Evolutionary conservation across 2,888 invertebrate genomes (phyloP).

Genomic region (Axea sp.): DNA sequence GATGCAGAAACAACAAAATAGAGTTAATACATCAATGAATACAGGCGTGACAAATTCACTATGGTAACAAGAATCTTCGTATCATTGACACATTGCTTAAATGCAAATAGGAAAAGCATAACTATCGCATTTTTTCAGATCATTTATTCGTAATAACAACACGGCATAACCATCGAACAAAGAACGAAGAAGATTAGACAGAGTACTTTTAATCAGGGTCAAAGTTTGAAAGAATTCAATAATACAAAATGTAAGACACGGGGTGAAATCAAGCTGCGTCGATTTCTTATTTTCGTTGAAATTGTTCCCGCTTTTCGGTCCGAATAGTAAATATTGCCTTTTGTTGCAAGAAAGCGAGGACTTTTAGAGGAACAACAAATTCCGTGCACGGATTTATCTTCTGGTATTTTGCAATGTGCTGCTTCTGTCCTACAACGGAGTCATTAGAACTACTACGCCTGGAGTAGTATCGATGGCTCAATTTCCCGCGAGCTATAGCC

Average conservation of each 20-base stretch:
- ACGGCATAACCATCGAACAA: too few species aligned
- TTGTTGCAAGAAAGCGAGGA: constrained; percentile 39
- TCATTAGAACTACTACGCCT: constrained; percentile 55
- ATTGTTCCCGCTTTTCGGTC: constrained; percentile 14
- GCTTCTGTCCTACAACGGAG: constrained; percentile 44
- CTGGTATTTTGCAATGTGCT: constrained; percentile 39
- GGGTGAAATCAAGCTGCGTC: constrained; percentile 9
- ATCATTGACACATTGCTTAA: too few species aligned
- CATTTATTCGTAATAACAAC: too few species aligned
- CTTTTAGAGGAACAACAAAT: constrained; percentile 41
- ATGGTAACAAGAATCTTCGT: too few species aligned
- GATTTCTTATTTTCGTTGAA: constrained; percentile 22
- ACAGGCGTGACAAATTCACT: too few species aligned
- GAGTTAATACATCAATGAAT: too few species aligned
- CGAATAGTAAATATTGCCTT: constrained; percentile 47
- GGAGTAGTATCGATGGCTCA: constrained; percentile 60
- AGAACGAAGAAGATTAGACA: background rate
- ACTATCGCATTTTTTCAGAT: too few species aligned
- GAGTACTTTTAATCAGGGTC: constrained; percentile 20
- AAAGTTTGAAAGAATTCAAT: constrained; percentile 1
- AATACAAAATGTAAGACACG: constrained; percentile 21
- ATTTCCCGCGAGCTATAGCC: constrained; percentile 55
- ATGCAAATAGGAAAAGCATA: constrained; percentile 38
- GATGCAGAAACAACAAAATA: too few species aligned
- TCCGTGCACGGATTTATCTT: constrained; percentile 52